These are phyloP conservation scores for Cerceris ruficornis DNA, from an alignment of 2,888 invertebrate genomes.

Conservation along the genomic window DNA sequence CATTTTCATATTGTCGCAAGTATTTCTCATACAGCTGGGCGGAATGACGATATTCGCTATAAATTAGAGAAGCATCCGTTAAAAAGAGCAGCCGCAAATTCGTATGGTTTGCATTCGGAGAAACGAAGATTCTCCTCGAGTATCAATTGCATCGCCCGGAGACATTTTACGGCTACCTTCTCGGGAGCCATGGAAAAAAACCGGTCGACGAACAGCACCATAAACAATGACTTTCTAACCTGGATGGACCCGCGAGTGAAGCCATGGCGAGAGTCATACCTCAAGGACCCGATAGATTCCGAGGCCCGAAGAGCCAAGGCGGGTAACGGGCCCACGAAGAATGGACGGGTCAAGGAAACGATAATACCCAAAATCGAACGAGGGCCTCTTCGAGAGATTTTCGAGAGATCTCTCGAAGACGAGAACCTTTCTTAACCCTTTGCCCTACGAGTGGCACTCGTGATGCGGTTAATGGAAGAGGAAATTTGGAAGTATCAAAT, in stretches of 20 bases:
- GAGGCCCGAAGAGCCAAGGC: conserved; percentile 7
- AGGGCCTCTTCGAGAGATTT: no score
- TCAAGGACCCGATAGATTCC: conserved; percentile 36
- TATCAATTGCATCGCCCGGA: conserved; percentile 16
- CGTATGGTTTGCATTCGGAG: background rate
- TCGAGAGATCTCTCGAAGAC: no score
- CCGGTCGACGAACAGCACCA: conserved; percentile 57
- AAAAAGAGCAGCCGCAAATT: background rate
- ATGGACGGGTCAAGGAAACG: conserved; percentile 5
- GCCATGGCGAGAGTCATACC: conserved; percentile 18
- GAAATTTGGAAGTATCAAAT: no score
- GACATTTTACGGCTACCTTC: conserved; percentile 5
- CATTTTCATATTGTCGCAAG: no score
- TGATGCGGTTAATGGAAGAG: no score
- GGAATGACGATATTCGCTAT: no score
- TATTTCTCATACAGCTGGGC: no score
- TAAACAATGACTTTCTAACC: conserved; percentile 73
- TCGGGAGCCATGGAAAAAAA: conserved; percentile 35
- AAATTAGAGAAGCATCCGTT: background rate
- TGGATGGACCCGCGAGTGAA: conserved; percentile 13
- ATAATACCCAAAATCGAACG: conserved; percentile 12
- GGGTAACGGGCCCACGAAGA: conserved; percentile 32
- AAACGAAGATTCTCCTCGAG: background rate
- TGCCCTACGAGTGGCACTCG: no score
- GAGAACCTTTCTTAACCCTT: no score